Evolutionary conservation across 30 jellyfish, hydroid and myxozoan genomes (phyloP).

Genomic region (Nemopilema nomurai): DNA sequence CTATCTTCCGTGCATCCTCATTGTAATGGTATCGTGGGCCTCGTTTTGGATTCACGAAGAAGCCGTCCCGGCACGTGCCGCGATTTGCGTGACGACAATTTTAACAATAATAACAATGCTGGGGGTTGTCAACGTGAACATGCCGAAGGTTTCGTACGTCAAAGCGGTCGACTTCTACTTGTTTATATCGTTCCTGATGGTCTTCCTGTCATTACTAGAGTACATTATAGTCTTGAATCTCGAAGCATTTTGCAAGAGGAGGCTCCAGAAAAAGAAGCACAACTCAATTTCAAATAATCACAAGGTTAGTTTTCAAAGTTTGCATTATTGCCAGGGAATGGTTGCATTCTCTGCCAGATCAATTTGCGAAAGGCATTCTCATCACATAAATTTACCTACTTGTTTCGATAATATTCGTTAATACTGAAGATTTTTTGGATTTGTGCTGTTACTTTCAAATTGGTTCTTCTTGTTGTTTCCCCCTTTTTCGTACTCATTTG

Average conservation of each 20-base stretch:
- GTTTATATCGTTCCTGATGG: constrained; percentile 85
- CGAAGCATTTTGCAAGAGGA: constrained; percentile 34
- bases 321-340: neutral
- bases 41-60: constrained; percentile 96
- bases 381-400: too few relatives aligned
- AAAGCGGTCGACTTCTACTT: constrained; percentile 90
- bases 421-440: too few relatives aligned
- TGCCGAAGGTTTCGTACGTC: constrained; percentile 97
- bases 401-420: too few relatives aligned
- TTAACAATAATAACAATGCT: constrained; percentile 93
- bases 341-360: too few relatives aligned
- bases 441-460: too few relatives aligned
- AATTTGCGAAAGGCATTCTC: too few relatives aligned
- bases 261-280: constrained; percentile 11
- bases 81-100: constrained; percentile 91
- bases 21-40: constrained; percentile 97
- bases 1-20: constrained; percentile 89
- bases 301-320: constrained; percentile 13
- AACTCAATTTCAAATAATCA: neutral
- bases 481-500: too few relatives aligned
- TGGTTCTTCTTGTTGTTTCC: too few relatives aligned
- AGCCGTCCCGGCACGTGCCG: constrained; percentile 99
- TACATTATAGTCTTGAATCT: constrained; percentile 80
- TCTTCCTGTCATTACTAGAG: constrained; percentile 86
- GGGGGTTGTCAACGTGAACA: constrained; percentile 90